Percentiles rank a stretch among this genome's conserved stretches.
Conservation (phyloP, 2,797 vertebrate species). For the Sarcoramphus papa region DNA sequence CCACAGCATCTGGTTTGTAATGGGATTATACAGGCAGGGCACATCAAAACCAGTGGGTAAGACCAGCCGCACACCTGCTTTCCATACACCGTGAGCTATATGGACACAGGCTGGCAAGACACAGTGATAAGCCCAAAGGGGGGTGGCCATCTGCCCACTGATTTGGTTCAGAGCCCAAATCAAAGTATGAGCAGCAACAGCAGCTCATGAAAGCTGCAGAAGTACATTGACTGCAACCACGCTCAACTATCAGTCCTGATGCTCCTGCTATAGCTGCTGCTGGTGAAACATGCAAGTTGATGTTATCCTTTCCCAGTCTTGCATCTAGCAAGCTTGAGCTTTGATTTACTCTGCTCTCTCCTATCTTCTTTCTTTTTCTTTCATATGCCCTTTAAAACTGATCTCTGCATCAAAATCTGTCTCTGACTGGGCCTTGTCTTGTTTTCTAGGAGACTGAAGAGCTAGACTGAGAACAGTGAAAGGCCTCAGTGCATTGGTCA, state of each 20-base stretch:
- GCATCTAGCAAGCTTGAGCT: not conserved
- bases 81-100: not conserved
- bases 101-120: not conserved
- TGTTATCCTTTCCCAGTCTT: not conserved
- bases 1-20: not conserved
- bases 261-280: not conserved
- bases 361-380: not conserved
- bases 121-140: not conserved
- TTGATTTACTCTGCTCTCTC: not conserved
- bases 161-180: not conserved
- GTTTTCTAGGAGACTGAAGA: not conserved
- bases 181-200: not conserved
- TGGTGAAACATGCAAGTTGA: not conserved
- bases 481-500: not conserved
- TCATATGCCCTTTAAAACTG: not conserved
- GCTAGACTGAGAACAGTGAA: not conserved
- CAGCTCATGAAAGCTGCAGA: not conserved
- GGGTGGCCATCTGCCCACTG: not conserved
- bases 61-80: accelerated
- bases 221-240: accelerated
- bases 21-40: not conserved
- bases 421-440: not conserved
- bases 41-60: not conserved
- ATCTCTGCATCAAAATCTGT: not conserved
- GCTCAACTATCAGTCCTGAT: accelerated